phyloP scores from a whole-genome alignment of 2,797 vertebrate species.

The Mormyrops attenuatus region DNA sequence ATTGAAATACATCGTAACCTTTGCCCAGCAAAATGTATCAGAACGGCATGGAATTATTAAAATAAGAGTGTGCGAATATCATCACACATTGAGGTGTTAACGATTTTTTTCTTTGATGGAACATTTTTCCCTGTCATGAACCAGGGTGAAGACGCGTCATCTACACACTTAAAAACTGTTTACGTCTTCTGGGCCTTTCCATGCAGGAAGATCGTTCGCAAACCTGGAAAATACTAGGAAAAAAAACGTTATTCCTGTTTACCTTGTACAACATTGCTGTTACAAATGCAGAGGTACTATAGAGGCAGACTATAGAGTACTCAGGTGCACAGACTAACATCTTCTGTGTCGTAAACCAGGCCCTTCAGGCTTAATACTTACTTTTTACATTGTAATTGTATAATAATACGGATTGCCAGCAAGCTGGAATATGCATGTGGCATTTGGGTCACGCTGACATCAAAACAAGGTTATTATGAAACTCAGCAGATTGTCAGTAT shows the following conservation, averaged over 20 bases:
- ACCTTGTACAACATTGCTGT: neutral
- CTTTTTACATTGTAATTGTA: neutral
- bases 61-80: neutral
- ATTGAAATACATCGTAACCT: neutral
- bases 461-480: neutral
- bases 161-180: neutral
- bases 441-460: neutral
- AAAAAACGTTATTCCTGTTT: neutral
- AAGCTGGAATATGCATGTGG: neutral
- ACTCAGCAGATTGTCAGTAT: neutral
- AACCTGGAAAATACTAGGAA: neutral
- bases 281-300: neutral
- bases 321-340: neutral
- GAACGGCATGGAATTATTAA: neutral
- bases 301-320: neutral
- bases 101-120: neutral
- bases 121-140: neutral
- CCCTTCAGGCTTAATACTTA: neutral
- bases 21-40: neutral
- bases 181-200: neutral
- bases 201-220: neutral
- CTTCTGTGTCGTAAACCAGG: neutral
- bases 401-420: neutral
- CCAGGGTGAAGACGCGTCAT: neutral
- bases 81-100: neutral